Conservation (phyloP, 2,113 vertebrate genomes). For the Scolopax mira region DNA sequence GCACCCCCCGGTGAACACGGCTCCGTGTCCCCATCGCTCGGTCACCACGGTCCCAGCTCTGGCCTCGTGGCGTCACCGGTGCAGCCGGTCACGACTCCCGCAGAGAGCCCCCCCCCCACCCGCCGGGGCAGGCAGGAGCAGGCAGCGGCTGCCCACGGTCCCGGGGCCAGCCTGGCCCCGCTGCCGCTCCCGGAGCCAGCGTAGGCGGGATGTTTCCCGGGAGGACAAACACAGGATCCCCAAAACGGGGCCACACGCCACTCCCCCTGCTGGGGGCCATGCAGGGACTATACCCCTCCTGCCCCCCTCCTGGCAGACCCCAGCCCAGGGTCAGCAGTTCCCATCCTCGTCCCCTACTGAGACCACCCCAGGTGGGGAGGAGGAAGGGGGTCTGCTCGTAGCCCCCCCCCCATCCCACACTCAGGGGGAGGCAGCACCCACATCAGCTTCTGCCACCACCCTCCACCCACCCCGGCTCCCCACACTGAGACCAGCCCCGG, state of each 20-base stretch:
- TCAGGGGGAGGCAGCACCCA: neutral
- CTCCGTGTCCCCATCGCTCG: neutral
- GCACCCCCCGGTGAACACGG: rapidly evolving
- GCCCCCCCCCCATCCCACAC: no score
- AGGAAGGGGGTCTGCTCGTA: rapidly evolving
- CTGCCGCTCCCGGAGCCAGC: neutral
- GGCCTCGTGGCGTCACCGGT: slow-evolving; percentile 38
- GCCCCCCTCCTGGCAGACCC: neutral
- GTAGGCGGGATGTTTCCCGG: neutral
- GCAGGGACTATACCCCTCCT: rapidly evolving
- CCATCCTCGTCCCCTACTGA: neutral
- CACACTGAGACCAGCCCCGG: neutral
- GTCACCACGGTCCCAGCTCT: slow-evolving; percentile 66
- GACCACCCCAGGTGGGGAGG: neutral
- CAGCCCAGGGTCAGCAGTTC: neutral
- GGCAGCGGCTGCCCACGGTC: neutral
- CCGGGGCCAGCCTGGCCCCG: neutral
- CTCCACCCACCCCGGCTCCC: neutral
- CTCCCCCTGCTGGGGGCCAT: neutral
- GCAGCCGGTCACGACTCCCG: slow-evolving; percentile 64
- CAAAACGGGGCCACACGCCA: rapidly evolving
- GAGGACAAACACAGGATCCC: neutral
- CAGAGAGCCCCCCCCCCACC: neutral
- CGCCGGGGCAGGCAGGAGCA: neutral
- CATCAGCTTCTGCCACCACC: neutral